A percentile compares a stretch with the other conserved stretches of the same genome.
These are phyloP conservation scores for Nycticebus coucang DNA, from an alignment of 2,113 vertebrate species.

Conservation along the genomic window DNA sequence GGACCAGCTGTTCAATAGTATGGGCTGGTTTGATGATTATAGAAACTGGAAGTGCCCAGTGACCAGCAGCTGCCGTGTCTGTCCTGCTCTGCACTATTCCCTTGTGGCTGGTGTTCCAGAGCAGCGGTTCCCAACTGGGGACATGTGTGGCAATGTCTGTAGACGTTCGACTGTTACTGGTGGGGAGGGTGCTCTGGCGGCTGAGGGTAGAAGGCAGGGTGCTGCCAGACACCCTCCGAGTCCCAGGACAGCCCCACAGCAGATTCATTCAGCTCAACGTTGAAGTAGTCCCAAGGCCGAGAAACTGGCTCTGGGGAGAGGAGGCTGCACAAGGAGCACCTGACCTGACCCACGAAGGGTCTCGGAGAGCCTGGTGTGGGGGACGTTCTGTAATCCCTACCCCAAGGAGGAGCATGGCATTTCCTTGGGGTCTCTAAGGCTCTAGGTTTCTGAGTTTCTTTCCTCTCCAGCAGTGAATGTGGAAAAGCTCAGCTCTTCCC, in stretches of 20 bases:
- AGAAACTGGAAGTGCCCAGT: background rate
- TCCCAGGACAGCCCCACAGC: background rate
- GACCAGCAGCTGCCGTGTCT: background rate
- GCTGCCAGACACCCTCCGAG: accelerated
- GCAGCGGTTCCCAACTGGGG: background rate
- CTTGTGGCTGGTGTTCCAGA: too few species aligned
- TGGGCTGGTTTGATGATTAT: background rate
- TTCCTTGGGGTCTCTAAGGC: background rate
- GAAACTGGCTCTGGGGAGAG: background rate
- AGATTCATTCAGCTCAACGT: background rate
- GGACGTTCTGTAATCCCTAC: background rate
- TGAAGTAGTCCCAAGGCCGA: background rate
- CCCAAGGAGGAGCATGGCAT: background rate
- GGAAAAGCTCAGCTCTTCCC: background rate
- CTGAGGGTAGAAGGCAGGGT: background rate
- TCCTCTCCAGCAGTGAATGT: background rate
- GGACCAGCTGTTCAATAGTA: too few species aligned
- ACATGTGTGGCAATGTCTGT: too few species aligned
- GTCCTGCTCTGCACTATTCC: background rate
- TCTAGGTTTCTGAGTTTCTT: background rate
- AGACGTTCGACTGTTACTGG: background rate
- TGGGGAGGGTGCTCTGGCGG: background rate
- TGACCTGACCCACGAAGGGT: background rate
- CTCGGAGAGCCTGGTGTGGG: background rate
- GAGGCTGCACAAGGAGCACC: accelerated